Percentiles rank a stretch among this genome's conserved stretches.
Conservation (phyloP, 2,888 invertebrate species). For the Tortricodes alternella region DNA sequence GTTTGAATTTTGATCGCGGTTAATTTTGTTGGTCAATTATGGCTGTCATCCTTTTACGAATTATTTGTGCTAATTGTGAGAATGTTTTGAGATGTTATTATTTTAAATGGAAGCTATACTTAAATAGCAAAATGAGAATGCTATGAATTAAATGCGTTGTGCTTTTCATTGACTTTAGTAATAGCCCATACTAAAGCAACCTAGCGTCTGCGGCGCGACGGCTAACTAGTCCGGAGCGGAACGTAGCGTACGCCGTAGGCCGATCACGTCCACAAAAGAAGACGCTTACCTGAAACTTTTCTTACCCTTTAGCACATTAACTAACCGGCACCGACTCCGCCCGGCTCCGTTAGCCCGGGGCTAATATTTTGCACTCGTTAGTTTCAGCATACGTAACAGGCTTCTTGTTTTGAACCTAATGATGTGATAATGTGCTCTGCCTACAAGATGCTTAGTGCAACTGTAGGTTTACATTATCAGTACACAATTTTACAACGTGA, state of each 20-base stretch:
- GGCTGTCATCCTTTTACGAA: neutral
- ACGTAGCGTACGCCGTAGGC: constrained; percentile 54
- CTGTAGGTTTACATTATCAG: no score
- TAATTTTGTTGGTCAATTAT: constrained; percentile 42
- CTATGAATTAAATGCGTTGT: neutral
- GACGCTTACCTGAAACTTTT: constrained; percentile 81
- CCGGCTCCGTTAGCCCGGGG: constrained; percentile 42
- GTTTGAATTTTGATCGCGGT: constrained; percentile 55
- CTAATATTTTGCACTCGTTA: constrained; percentile 31
- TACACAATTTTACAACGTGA: no score
- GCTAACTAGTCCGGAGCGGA: constrained; percentile 16
- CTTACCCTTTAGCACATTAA: constrained; percentile 79
- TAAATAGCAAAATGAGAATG: no score
- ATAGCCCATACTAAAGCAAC: neutral
- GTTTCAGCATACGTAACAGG: constrained; percentile 28
- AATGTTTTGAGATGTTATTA: neutral
- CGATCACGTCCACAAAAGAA: constrained; percentile 73
- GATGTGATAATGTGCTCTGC: constrained; percentile 16
- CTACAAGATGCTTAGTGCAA: no score
- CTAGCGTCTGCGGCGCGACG: constrained; percentile 9
- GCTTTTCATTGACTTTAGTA: neutral
- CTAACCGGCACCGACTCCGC: constrained; percentile 61
- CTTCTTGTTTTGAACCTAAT: constrained; percentile 26
- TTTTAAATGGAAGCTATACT: neutral
- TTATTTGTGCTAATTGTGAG: neutral